Evolutionary conservation across 2,797 vertebrate genomes (phyloP).

Genomic region (Cuniculus paca): DNA sequence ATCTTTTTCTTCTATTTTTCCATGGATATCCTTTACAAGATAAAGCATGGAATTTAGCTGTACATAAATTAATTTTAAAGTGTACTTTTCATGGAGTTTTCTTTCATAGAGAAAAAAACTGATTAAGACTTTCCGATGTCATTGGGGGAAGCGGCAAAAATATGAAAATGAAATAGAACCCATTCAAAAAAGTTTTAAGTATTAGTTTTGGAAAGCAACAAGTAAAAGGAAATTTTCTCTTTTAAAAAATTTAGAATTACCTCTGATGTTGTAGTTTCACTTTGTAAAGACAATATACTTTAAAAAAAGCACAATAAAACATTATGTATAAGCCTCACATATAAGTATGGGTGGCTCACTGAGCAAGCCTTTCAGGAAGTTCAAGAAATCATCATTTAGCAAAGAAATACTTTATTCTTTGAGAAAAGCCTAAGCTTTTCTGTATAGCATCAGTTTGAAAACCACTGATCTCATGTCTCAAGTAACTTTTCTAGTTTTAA

Average conservation of each 20-base stretch:
- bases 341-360: not conserved
- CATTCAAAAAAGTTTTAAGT: not conserved
- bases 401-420: conserved; percentile 19
- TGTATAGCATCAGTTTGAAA: not conserved
- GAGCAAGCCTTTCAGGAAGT: not conserved
- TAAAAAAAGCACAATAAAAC: not conserved
- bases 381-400: not conserved
- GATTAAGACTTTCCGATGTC: not conserved
- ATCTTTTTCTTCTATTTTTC: not conserved
- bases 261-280: not conserved
- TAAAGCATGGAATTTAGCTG: not conserved
- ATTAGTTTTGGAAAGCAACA: not conserved
- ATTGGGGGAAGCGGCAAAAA: not conserved
- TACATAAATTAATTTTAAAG: not conserved
- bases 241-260: not conserved
- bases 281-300: not conserved
- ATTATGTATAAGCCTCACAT: not conserved
- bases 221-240: not conserved
- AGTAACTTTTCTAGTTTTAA: conserved; percentile 21
- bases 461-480: not conserved
- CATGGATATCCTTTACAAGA: not conserved
- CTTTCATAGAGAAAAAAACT: not conserved
- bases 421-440: not conserved
- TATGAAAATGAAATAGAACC: not conserved
- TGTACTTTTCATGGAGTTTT: not conserved